phyloP scores from a whole-genome alignment of 2,888 invertebrate species.

The Stenodema calcarata region DNA sequence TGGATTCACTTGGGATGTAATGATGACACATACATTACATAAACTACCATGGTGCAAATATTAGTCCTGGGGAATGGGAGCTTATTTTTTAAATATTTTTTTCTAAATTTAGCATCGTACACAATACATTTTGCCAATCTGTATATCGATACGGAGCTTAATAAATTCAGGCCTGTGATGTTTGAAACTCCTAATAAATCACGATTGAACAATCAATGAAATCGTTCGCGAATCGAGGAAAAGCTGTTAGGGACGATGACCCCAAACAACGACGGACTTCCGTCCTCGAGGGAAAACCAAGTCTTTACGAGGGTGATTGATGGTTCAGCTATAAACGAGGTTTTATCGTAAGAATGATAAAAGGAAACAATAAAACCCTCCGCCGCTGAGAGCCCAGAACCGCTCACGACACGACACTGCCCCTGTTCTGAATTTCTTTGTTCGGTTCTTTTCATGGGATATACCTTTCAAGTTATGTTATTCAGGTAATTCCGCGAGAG shows the following conservation, averaged over 20 bases:
- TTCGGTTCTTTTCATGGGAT: not conserved
- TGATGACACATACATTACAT: no score
- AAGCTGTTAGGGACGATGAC: slow-evolving; percentile 13
- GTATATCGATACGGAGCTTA: no score
- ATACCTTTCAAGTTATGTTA: no score
- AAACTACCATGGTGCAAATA: no score
- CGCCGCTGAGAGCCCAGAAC: not conserved
- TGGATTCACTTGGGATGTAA: no score
- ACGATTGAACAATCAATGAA: not conserved
- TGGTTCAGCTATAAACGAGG: slow-evolving; percentile 5
- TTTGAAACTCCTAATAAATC: not conserved
- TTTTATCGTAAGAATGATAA: not conserved
- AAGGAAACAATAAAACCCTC: slow-evolving; percentile 1
- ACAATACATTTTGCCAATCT: no score
- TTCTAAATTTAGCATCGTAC: no score
- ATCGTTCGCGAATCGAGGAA: not conserved
- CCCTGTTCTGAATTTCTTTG: not conserved
- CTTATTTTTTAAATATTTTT: no score
- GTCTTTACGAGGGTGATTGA: slow-evolving; percentile 28
- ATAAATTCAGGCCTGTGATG: no score
- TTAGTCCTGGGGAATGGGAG: no score
- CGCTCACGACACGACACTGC: not conserved
- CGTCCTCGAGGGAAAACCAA: not conserved
- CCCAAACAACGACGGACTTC: slow-evolving; percentile 22
- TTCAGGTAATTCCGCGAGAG: no score